phyloP scores from a whole-genome alignment of 2,888 invertebrate species.

The Eugnorisma glareosa region DNA sequence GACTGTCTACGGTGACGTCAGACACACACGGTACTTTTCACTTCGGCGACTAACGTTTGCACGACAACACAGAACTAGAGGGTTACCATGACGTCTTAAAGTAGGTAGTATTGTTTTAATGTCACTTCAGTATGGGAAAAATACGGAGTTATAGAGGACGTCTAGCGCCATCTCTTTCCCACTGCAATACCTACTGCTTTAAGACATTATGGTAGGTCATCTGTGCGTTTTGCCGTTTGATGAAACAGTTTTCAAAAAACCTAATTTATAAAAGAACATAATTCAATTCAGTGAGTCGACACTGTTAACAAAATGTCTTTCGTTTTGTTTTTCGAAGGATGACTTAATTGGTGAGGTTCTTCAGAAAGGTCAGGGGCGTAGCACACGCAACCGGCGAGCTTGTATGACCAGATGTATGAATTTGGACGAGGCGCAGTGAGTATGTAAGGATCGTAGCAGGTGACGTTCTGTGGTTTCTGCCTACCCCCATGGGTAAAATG shows the following conservation, averaged over 20 bases:
- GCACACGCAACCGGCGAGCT: no score
- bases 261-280: not conserved
- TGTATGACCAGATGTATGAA: not conserved
- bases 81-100: no score
- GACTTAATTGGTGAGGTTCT: no score
- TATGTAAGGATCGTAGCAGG: not conserved
- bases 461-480: not conserved
- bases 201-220: no score
- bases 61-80: not conserved
- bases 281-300: not conserved
- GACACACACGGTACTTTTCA: not conserved
- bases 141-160: no score
- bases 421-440: not conserved
- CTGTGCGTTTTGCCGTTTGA: not conserved
- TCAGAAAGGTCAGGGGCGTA: no score
- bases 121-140: no score
- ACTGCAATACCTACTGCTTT: no score
- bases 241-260: not conserved
- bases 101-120: no score
- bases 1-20: constrained; percentile 21
- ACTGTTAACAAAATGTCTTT: not conserved
- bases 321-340: not conserved
- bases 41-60: not conserved
- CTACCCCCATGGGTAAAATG: not conserved
- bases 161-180: no score